phyloP scores from a whole-genome alignment of 2,797 vertebrate species.

The Netta rufina region DNA sequence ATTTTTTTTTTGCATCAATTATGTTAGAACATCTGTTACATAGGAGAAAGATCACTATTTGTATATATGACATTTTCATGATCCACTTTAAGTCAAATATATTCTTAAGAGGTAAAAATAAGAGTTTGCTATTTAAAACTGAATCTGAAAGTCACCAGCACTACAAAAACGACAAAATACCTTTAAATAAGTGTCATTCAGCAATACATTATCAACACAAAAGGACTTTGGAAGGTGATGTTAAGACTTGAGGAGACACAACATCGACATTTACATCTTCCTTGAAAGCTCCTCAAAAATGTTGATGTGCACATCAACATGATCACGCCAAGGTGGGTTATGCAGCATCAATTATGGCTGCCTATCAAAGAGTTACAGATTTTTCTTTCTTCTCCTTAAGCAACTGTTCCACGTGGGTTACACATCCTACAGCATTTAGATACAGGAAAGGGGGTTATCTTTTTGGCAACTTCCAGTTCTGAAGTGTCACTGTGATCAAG shows the following conservation, averaged over 20 bases:
- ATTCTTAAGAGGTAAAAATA: background rate
- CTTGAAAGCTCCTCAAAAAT: too few species aligned
- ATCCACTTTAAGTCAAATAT: background rate
- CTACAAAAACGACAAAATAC: background rate
- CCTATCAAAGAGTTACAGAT: background rate
- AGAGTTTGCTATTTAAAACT: background rate
- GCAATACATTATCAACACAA: background rate
- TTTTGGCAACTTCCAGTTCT: background rate
- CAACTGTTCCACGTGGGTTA: background rate
- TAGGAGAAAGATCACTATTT: background rate
- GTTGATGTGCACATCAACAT: background rate
- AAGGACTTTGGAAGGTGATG: constrained; percentile 17
- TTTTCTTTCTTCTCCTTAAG: background rate
- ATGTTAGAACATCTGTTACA: background rate
- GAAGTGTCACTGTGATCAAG: background rate
- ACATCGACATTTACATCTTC: constrained; percentile 36
- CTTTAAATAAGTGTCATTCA: constrained; percentile 24
- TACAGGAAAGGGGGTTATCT: background rate
- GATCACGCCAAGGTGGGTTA: background rate
- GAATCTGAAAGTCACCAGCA: background rate
- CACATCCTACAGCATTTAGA: background rate
- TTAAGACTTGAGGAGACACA: constrained; percentile 6
- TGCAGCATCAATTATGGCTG: background rate
- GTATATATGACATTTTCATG: background rate
- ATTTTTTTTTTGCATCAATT: background rate